Evolutionary conservation across 2,888 invertebrate species (phyloP), one percentile per base, ranked within the genome.

Genomic region (Adelognathus sp.): DNA sequence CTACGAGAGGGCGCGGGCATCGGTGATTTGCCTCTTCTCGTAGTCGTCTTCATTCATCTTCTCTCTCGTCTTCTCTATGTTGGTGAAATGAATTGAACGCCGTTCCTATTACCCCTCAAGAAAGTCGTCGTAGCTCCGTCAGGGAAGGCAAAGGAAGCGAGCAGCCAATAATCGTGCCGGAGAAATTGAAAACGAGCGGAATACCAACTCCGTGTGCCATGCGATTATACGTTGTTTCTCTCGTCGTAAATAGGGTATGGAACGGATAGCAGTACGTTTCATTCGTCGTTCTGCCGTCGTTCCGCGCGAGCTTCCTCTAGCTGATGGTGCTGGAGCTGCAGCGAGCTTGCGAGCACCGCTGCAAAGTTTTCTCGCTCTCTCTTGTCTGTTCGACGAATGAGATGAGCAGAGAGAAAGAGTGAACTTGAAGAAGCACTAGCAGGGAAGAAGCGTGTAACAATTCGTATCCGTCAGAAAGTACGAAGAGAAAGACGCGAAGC

Each of bases 241-340:
- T 24, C 14, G 66, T 54, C 74, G 79, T 76, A 82, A 82, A 82
- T 81, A 67, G 83, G 79, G 82, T 69, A 78, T 80, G 60, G 81
- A 76, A 73, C 77, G 63, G 69, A 76, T 75, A 44, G 83, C 80
- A 69, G 83, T 84, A 84, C 83, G 83, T 84, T 83, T 83, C 72
- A 83, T 84, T 83, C 83, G 81, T 81, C 80, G n/a, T n/a, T 79
- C 79, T 80, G n/a, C n/a, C 79, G 75, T 81, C 80, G 79, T 76
- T 63, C 56, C 64, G 63, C 50, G 60, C 39, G 66, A 54, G 39
- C n/a, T 36, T 24, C 46, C 29, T 41, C 29, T 16, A 39, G n/a
- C n/a, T 18, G 63, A 31, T 31, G 39, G 46, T 33, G 60, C 41
- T 60, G 31, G 16, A 64, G 46, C 63, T 64, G 69, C 50, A 46